Conservation (phyloP, 2,888 invertebrate genomes). For the Meloe dianella region DNA sequence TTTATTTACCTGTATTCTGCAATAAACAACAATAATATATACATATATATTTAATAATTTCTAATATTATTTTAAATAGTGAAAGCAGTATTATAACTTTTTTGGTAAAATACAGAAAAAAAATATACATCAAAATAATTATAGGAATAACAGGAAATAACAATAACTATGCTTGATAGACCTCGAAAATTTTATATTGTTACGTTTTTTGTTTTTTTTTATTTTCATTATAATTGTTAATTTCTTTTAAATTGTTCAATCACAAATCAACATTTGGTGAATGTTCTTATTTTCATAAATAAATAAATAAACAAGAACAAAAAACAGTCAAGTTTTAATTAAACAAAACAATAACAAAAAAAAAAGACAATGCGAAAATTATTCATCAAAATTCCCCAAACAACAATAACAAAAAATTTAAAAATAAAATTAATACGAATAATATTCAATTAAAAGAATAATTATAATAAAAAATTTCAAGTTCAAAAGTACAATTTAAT, state of each 20-base stretch:
- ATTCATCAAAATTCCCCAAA: not conserved
- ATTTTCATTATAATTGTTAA: not conserved
- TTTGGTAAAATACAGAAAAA: not conserved
- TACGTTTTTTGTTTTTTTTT: too few species aligned
- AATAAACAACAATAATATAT: not conserved
- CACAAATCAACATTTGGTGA: not conserved
- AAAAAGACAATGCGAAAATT: too few species aligned
- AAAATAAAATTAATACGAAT: not conserved
- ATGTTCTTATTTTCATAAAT: not conserved
- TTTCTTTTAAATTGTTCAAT: not conserved
- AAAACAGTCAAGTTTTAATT: too few species aligned
- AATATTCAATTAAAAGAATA: not conserved
- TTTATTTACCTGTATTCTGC: not conserved
- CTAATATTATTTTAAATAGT: constrained; percentile 10
- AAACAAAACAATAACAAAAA: too few species aligned
- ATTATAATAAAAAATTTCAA: constrained; percentile 4
- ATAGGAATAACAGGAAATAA: constrained; percentile 4
- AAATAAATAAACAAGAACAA: not conserved
- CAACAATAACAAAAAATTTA: not conserved
- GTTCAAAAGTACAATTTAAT: constrained; percentile 9
- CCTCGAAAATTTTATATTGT: not conserved
- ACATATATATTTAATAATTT: not conserved
- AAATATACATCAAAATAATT: not conserved
- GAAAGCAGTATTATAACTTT: not conserved
- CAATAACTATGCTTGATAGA: not conserved